Percentiles rank a stretch among this genome's conserved stretches.
Evolutionary conservation across 1,140 invertebrate genomes (phyloP).

Genomic region (Pseudomyrmex gracilis): DNA sequence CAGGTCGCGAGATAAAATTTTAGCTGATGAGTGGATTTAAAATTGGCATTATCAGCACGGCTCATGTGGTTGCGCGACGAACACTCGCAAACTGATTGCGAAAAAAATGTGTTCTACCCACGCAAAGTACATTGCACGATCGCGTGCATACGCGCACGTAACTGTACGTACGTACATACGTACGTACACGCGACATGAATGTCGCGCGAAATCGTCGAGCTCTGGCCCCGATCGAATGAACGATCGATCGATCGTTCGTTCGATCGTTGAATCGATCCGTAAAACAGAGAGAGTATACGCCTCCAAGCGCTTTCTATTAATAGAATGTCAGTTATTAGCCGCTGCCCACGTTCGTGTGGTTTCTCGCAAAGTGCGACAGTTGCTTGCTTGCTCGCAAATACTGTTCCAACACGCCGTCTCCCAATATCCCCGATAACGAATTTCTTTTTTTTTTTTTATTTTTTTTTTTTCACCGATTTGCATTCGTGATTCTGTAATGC

Average conservation of each 20-base stretch:
- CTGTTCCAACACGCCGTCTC: not conserved
- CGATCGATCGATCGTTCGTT: slow-evolving; percentile 25
- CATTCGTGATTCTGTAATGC: too few species aligned
- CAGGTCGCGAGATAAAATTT: not conserved
- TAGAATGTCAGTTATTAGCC: slow-evolving; percentile 70
- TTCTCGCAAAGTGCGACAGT: slow-evolving; percentile 23
- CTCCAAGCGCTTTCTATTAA: slow-evolving; percentile 74
- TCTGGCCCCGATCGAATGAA: slow-evolving; percentile 15
- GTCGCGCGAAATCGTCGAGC: slow-evolving; percentile 32
- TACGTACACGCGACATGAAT: not conserved
- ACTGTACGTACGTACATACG: not conserved
- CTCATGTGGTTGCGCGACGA: slow-evolving; percentile 6
- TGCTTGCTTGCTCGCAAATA: not conserved
- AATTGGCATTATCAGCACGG: slow-evolving; percentile 19
- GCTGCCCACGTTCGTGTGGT: slow-evolving; percentile 52
- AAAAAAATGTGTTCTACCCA: slow-evolving; percentile 59
- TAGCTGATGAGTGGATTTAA: slow-evolving; percentile 9
- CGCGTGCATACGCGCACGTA: slow-evolving; percentile 6
- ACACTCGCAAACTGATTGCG: not conserved
- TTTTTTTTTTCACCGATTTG: too few species aligned
- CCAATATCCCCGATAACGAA: not conserved
- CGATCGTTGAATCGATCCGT: slow-evolving; percentile 55
- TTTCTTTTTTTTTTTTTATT: too few species aligned
- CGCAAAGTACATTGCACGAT: slow-evolving; percentile 28
- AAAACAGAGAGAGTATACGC: slow-evolving; percentile 63